Base-by-base conservation (phyloP, 2,888 invertebrate species). In the Sinelater perroti region DNA sequence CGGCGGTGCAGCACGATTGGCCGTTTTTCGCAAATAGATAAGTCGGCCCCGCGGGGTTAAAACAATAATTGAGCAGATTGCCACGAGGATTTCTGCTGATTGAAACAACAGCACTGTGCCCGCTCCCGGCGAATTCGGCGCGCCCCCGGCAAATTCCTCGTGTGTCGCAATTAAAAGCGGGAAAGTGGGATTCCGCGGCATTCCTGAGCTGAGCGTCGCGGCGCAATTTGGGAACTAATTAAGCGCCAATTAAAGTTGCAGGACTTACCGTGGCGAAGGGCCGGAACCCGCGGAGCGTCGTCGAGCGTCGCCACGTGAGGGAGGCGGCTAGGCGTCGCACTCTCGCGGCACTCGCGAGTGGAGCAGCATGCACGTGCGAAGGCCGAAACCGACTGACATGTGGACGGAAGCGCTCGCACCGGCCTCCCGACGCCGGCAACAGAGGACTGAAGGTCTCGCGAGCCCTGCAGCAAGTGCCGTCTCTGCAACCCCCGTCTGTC, bases 21-120 rank as follows among this genome's bases (percentile, higher is more conserved):
- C n/a, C n/a, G 69, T 64, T 65, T 68, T 68, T 67, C 63, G 63
- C 63, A 65, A 69, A 65, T 64, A 66, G 65, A 67, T 68, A 64
- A 67, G 68, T 65, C 65, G 61, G 61, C 64, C 70, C 63, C 71
- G 53, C 33, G 70, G 71, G 67, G 64, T 68, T 67, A 65, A 67
- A 70, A 66, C 67, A 68, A 70, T 71, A 71, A 71, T 71, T 71
- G 71, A 68, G 68, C 68, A 70, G 70, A 71, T 71, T 71, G 70
- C 67, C 66, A 67, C 66, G 69, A 69, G 69, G 67, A 70, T 69
- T 70, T 68, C 67, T 70, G 68, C 70, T 71, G 70, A 71, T 71
- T 71, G 70, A 71, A 71, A 71, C 71, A 71, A 69, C 62, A 47
- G 51, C 47, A 47, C 45, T 54, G 44, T 54, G n/a, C 54, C 47